Conservation (phyloP, 2,888 invertebrate species). For the Cantharis flavilabris region DNA sequence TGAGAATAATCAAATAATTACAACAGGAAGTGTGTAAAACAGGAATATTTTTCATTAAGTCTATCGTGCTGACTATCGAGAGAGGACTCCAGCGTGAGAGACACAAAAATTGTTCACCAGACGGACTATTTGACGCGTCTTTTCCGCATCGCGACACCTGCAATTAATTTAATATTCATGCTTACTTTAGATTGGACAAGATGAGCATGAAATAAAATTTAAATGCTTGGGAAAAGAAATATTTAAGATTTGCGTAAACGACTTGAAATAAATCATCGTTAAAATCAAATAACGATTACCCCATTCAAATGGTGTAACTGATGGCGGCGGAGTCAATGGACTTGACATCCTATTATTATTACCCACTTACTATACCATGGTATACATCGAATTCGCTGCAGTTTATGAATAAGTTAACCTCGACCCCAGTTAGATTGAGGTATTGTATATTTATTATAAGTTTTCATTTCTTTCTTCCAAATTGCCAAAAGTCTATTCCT, state of each 20-base stretch:
- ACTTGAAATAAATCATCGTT: not conserved
- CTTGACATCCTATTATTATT: not conserved
- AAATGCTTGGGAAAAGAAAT: not conserved
- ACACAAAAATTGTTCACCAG: slow-evolving; percentile 6
- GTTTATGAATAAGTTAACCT: not conserved
- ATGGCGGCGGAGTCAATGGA: not conserved
- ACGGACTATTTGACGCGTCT: slow-evolving; percentile 14
- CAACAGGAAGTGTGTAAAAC: not conserved
- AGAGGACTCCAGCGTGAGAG: slow-evolving; percentile 1
- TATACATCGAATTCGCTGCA: not conserved
- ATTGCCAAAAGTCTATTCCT: too few relatives aligned
- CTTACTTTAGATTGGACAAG: slow-evolving; percentile 4
- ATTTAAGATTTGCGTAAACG: not conserved
- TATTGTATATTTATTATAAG: not conserved
- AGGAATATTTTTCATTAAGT: not conserved
- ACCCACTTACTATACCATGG: not conserved
- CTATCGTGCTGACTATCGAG: not conserved
- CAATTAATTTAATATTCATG: slow-evolving; percentile 7
- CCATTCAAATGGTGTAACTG: not conserved
- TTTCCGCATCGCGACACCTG: slow-evolving; percentile 11
- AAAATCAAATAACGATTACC: not conserved
- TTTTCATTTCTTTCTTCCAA: not conserved
- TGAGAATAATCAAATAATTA: not conserved
- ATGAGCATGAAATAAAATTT: not conserved
- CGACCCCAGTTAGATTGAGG: not conserved